Evolutionary conservation across 30 jellyfish, hydroid and myxozoan genomes (phyloP).

Genomic region (Chrysaora quinquecirrha): DNA sequence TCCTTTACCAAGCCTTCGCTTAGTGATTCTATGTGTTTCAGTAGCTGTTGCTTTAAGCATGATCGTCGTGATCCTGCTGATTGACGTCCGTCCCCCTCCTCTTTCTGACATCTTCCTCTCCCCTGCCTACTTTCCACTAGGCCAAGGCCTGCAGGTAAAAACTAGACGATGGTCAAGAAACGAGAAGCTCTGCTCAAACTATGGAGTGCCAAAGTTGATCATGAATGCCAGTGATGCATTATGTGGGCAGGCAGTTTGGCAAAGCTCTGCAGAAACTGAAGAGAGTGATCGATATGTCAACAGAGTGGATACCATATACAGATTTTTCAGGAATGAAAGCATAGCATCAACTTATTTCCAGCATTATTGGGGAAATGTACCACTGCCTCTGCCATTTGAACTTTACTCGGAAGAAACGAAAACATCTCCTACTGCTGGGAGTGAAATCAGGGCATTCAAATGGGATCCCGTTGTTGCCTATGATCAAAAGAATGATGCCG

Average conservation of each 20-base stretch:
- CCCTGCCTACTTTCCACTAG: conserved; percentile 97
- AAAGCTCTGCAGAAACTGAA: conserved; percentile 96
- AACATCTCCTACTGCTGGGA: conserved; percentile 94
- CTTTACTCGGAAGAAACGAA: conserved; percentile 86
- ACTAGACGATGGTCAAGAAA: conserved; percentile 97
- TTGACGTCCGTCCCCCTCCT: conserved; percentile 99
- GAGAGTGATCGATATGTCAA: conserved; percentile 98
- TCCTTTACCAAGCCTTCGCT: conserved; percentile 96
- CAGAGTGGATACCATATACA: conserved; percentile 90
- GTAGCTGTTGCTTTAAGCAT: conserved; percentile 98
- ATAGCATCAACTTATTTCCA: conserved; percentile 80
- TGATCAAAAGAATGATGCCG: conserved; percentile 46
- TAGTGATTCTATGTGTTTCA: conserved; percentile 95
- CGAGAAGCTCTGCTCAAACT: conserved; percentile 86
- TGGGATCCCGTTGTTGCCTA: conserved; percentile 91
- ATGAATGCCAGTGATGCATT: conserved; percentile 86
- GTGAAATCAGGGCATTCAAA: conserved; percentile 83
- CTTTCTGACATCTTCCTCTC: conserved; percentile 95
- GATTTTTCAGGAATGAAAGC: conserved; percentile 87
- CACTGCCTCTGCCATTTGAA: conserved; percentile 77
- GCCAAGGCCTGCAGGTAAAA: conserved; percentile 91
- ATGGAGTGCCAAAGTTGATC: conserved; percentile 92
- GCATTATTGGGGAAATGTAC: conserved; percentile 76
- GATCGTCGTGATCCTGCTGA: conserved; percentile 94
- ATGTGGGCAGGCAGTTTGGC: conserved; percentile 99